Conservation (phyloP, 35 echinoderm and acorn worm species). For the Ophiothrix spiculata region DNA sequence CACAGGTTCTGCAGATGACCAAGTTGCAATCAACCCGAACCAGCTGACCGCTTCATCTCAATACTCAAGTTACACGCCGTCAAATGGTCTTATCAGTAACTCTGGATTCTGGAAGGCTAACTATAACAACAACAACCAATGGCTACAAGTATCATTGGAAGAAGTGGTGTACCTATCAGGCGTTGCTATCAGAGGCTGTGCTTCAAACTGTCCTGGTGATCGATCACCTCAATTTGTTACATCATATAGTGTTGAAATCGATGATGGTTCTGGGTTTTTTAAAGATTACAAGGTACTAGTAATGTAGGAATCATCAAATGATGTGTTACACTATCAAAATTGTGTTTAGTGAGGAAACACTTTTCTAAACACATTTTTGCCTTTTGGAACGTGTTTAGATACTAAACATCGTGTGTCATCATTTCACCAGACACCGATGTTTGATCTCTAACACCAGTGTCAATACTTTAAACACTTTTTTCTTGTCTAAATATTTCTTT, state of each 20-base stretch:
- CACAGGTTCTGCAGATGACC: not conserved
- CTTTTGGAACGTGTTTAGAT: too few relatives aligned
- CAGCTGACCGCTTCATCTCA: not conserved
- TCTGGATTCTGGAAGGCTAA: constrained; percentile 18
- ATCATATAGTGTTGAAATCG: constrained; percentile 18
- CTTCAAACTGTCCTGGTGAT: constrained; percentile 13
- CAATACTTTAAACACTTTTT: too few relatives aligned
- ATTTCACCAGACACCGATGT: not conserved
- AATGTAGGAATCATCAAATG: not conserved
- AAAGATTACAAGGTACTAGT: constrained; percentile 36
- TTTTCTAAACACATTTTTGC: too few relatives aligned
- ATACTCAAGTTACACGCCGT: not conserved
- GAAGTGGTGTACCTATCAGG: constrained; percentile 19
- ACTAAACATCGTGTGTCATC: too few relatives aligned
- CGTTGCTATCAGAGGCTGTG: constrained; percentile 33
- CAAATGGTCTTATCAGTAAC: constrained; percentile 3
- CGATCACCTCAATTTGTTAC: constrained; percentile 23
- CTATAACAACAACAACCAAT: not conserved
- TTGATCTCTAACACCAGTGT: not conserved
- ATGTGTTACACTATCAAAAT: not conserved
- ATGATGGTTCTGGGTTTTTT: constrained; percentile 11
- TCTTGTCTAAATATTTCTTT: too few relatives aligned
- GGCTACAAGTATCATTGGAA: constrained; percentile 21
- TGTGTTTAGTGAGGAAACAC: too few relatives aligned
- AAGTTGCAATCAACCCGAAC: not conserved